Evolutionary conservation across 2,113 vertebrate species (phyloP), one percentile per base, ranked within the genome.

Genomic region (Meriones unguiculatus): DNA sequence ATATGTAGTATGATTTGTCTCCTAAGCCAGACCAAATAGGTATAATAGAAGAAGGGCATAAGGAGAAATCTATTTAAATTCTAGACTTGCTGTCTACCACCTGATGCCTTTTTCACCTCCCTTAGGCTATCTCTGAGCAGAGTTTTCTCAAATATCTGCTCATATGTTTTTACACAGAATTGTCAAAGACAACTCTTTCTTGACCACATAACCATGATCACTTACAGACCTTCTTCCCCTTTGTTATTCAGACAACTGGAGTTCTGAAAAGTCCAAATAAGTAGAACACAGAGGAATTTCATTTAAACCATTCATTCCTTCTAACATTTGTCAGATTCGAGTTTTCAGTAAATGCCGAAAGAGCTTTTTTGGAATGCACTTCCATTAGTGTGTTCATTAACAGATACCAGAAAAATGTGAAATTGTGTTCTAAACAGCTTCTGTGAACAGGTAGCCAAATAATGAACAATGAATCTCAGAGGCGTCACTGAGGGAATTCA

Each of bases 51-150:
- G 22, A 91, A 77, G 30, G 35, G 18, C 6, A 90, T 62, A 90
- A 41, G 41, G 46, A 87, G 62, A 88, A 28, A 52, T 89, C 72
- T 15, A 57, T 93, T 91, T 67, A 87, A 73, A 41, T 86, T 95
- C 86, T 70, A 94, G 28, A 54, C 32, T 38, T 87, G n/a, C 67
- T n/a, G 59, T 9, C 24, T 59, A n/a, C 64, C n/a, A n/a, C 14
- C 13, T 91, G 10, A 14, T 80, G 64, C 64, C 17, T 88, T 89
- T 89, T n/a, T 10, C 13, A 62, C 35, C 3, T 89, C 35, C 64
- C 32, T 77, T 54, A 17, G 24, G 22, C 59, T 15, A 86, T 67
- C 52, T 94, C 54, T 91, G 65, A 94, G 5, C 50, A 77, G 28
- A 70, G n/a, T 80, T 81, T 95, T 89, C 69, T 72, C 35, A 73